Evolutionary conservation across 2,888 invertebrate species (phyloP).

Genomic region (Protodeltote pygarga): DNA sequence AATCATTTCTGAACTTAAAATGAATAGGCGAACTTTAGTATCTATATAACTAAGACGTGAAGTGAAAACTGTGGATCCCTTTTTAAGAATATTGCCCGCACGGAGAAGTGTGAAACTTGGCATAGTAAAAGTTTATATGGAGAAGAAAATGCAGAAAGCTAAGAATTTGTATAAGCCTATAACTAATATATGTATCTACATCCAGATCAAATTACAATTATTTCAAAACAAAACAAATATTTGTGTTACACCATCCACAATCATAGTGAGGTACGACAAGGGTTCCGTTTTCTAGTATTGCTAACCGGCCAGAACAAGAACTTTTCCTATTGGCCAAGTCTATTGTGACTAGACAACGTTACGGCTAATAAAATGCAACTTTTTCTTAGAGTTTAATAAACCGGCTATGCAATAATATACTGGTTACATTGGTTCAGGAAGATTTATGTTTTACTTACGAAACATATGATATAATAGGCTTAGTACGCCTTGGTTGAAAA

Average conservation of each 20-base stretch:
- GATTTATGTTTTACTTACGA: constrained; percentile 35
- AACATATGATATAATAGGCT: constrained; percentile 30
- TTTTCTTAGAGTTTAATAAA: constrained; percentile 35
- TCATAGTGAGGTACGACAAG: constrained; percentile 1
- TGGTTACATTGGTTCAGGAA: constrained; percentile 19
- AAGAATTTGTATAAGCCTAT: no score
- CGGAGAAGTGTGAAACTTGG: no score
- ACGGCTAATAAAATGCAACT: constrained; percentile 22
- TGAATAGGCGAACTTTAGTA: no score
- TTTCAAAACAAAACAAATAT: constrained; percentile 2
- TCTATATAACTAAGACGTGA: no score
- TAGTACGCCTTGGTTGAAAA: constrained; percentile 8
- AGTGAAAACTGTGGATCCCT: no score
- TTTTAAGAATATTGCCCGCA: no score
- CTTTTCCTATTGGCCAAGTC: constrained; percentile 14
- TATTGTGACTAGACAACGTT: constrained; percentile 17
- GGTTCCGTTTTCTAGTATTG: constrained; percentile 12
- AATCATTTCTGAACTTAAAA: no score
- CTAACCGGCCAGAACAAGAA: constrained; percentile 13
- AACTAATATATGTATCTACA: no score
- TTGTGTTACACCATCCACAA: constrained; percentile 2
- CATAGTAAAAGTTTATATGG: no score
- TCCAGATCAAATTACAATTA: background rate
- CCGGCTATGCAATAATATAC: constrained; percentile 24
- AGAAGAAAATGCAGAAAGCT: no score